phyloP scores from a whole-genome alignment of 2,888 invertebrate genomes.

The Cecidostiba fungosa region DNA sequence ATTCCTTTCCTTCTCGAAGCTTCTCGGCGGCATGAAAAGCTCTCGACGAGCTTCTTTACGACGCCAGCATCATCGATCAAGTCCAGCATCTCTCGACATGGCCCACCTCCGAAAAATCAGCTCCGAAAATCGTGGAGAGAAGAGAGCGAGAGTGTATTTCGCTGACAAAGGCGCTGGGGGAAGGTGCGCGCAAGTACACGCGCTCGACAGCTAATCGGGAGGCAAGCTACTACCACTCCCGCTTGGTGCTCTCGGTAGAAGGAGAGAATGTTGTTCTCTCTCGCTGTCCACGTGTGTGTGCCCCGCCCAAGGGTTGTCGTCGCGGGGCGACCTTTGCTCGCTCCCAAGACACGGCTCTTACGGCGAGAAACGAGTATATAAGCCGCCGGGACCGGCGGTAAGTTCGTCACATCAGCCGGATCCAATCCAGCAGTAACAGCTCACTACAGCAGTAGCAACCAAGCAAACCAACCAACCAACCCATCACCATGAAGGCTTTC shows the following conservation, averaged over 20 bases:
- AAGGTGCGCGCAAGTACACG: neutral
- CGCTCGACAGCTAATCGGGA: constrained; percentile 25
- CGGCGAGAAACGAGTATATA: constrained; percentile 49
- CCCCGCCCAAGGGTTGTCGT: constrained; percentile 63
- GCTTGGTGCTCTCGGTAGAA: constrained; percentile 3
- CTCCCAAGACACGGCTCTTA: neutral
- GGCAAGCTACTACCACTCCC: neutral
- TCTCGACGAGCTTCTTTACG: neutral
- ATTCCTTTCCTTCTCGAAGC: neutral
- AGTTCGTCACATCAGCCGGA: constrained; percentile 50
- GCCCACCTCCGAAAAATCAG: neutral
- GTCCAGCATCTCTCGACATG: neutral
- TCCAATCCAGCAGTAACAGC: constrained; percentile 47
- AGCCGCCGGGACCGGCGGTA: constrained; percentile 30
- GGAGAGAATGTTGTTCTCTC: constrained; percentile 40
- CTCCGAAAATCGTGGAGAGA: neutral
- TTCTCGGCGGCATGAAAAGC: neutral
- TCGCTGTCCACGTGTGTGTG: constrained; percentile 13
- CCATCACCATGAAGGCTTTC: constrained; percentile 70
- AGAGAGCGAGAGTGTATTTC: neutral
- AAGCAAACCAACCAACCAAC: constrained; percentile 61
- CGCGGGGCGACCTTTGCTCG: constrained; percentile 24
- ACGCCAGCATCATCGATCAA: neutral
- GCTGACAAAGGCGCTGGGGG: constrained; percentile 41
- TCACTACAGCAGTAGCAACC: neutral